Conservation (phyloP, 1,140 invertebrate genomes). For the Aricia agestis region DNA sequence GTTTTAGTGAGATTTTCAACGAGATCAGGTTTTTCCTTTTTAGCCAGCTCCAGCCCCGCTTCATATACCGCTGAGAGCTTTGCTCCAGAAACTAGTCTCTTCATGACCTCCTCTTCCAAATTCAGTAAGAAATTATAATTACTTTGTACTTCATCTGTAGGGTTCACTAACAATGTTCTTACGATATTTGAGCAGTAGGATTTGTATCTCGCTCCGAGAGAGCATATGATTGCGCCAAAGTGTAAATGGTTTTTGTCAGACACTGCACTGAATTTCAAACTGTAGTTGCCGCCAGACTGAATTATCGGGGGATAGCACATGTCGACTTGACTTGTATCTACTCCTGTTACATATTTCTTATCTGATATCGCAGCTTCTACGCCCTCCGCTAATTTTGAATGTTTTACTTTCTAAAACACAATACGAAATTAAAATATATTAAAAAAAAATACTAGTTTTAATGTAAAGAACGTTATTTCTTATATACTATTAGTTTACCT, state of each 20-base stretch:
- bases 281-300: constrained; percentile 98
- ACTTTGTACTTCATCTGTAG: constrained; percentile 86
- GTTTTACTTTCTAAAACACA: constrained; percentile 90
- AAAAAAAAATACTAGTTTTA: not conserved
- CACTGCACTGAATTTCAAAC: constrained; percentile 95
- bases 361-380: constrained; percentile 93
- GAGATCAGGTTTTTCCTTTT: constrained; percentile 91
- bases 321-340: constrained; percentile 92
- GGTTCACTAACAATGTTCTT: constrained; percentile 97
- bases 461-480: too few species aligned
- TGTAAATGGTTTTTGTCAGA: constrained; percentile 96
- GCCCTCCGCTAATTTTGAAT: constrained; percentile 95
- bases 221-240: constrained; percentile 97
- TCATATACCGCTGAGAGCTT: constrained; percentile 95
- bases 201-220: constrained; percentile 95
- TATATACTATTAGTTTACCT: constrained; percentile 74
- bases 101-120: constrained; percentile 94
- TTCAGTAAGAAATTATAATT: constrained; percentile 96
- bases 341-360: constrained; percentile 95
- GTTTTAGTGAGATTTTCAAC: constrained; percentile 95
- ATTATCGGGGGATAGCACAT: constrained; percentile 99
- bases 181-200: constrained; percentile 99
- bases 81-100: constrained; percentile 87
- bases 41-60: constrained; percentile 87
- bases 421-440: constrained; percentile 20